A percentile compares a stretch with the other conserved stretches of the same genome.
Evolutionary conservation across 2,888 invertebrate species (phyloP).

Genomic region (Acrocera orbiculus): DNA sequence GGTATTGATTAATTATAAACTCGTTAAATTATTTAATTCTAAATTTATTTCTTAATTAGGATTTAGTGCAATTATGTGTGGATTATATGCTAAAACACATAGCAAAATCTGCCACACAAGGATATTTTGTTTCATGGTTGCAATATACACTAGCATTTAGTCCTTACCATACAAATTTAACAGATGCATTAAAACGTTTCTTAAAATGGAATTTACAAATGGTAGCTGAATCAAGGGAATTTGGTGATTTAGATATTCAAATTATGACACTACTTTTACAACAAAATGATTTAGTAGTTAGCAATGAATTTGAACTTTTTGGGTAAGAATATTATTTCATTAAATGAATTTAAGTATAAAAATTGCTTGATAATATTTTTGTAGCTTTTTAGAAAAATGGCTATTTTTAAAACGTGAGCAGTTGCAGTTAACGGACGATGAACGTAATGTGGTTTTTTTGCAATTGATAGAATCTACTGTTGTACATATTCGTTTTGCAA

Average conservation of each 20-base stretch:
- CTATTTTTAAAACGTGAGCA: conserved; percentile 49
- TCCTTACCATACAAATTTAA: conserved; percentile 33
- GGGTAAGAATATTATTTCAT: conserved; percentile 28
- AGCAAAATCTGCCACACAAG: conserved; percentile 64
- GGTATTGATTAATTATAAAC: conserved; percentile 29
- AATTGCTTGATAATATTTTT: background rate
- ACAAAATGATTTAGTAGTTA: conserved; percentile 73
- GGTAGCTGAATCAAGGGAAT: conserved; percentile 60
- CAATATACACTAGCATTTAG: conserved; percentile 77
- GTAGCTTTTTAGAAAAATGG: conserved; percentile 61
- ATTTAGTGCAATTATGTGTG: conserved; percentile 65
- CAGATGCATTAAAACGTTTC: conserved; percentile 58
- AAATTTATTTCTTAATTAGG: conserved; percentile 32
- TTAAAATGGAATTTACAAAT: conserved; percentile 83
- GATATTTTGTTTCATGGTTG: conserved; percentile 74
- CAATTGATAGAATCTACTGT: conserved; percentile 56
- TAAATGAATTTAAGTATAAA: background rate
- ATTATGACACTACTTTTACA: conserved; percentile 57
- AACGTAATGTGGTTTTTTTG: conserved; percentile 43
- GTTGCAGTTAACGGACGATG: conserved; percentile 32
- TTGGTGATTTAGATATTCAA: conserved; percentile 65
- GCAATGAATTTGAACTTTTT: conserved; percentile 75
- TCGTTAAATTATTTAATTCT: background rate
- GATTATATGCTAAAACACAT: conserved; percentile 78
- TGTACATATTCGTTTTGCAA: conserved; percentile 69